Evolutionary conservation across 2,797 vertebrate species (phyloP), one percentile per base, ranked within the genome.

Genomic region (Brotula barbata): DNA sequence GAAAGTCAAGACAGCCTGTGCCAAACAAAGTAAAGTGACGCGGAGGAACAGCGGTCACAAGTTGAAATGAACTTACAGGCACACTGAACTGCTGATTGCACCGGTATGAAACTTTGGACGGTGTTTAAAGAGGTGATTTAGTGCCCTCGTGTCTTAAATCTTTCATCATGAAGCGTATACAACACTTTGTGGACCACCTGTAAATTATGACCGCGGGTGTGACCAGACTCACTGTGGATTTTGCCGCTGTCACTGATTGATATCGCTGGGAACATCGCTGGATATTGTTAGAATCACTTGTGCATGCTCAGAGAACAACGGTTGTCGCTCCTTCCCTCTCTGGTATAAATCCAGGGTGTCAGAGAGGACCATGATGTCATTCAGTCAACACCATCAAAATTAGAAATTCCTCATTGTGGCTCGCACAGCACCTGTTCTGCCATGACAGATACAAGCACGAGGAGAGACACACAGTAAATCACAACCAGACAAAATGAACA

Each of bases 331-430:
- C 39, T 37, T 12, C 20, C 28, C 45, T 46, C 48, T 41, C 7
- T 6, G 36, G 17, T 59, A 25, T 39, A 58, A 39, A 20, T 5
- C 42, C 23, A 1, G 47, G 8, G 48, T 67, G 73, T 76, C 73
- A 73, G 50, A 64, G 54, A 71, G 76, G 46, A 60, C 66, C 33
- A 40, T 63, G 12, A 45, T 45, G 73, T 72, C 79, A 50, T 62
- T 90, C 87, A 82, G 68, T 81, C 84, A 80, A 81, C 88, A 84
- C 84, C 16, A 40, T 59, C 16, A 3, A 84, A 90, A 89, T 89
- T 69, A 89, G 78, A 90, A 81, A 85, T 84, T 80, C 78, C 71
- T 71, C 66, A 37, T 64, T 25, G 33, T 16, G 41, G 64, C 65
- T 55, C 51, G 34, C 33, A 9, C 56, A 16, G 61, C 46, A 87